These are phyloP conservation scores for Pachyseris speciosa DNA, from an alignment of 64 coral and sea anemone genomes.

Conservation along the genomic window DNA sequence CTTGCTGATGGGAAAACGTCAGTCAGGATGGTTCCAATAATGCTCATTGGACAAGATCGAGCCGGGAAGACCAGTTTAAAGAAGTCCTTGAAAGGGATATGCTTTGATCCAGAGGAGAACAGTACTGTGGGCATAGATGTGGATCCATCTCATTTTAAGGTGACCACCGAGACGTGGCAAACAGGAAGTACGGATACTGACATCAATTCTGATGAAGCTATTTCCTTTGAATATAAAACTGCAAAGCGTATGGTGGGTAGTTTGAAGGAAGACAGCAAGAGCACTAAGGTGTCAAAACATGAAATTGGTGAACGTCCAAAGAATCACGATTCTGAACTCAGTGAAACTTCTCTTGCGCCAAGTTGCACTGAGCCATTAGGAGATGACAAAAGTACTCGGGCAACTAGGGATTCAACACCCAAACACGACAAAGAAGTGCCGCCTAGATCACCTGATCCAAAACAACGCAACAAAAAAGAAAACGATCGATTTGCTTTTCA, in stretches of 20 bases:
- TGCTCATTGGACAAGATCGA: conserved; percentile 33
- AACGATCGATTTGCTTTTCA: too few species aligned
- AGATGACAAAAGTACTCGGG: too few species aligned
- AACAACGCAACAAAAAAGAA: too few species aligned
- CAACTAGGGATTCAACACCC: too few species aligned
- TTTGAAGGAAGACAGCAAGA: neutral
- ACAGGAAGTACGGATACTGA: neutral
- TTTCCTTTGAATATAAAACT: neutral
- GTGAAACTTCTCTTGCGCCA: too few species aligned
- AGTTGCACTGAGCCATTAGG: too few species aligned
- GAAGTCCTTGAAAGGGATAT: neutral
- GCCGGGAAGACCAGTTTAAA: conserved; percentile 30
- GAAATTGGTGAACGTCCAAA: too few species aligned
- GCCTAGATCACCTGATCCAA: too few species aligned
- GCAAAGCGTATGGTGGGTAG: neutral
- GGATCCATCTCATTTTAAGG: conserved; percentile 14
- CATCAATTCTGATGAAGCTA: neutral
- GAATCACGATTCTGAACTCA: too few species aligned
- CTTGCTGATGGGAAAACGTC: neutral
- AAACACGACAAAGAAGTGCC: too few species aligned
- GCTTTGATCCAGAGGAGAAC: conserved; percentile 20
- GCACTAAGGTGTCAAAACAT: too few species aligned
- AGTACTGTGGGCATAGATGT: neutral
- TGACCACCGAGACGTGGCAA: neutral
- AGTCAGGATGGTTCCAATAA: neutral